phyloP scores from a whole-genome alignment of 2,113 vertebrate species.

The Rhombomys opimus region DNA sequence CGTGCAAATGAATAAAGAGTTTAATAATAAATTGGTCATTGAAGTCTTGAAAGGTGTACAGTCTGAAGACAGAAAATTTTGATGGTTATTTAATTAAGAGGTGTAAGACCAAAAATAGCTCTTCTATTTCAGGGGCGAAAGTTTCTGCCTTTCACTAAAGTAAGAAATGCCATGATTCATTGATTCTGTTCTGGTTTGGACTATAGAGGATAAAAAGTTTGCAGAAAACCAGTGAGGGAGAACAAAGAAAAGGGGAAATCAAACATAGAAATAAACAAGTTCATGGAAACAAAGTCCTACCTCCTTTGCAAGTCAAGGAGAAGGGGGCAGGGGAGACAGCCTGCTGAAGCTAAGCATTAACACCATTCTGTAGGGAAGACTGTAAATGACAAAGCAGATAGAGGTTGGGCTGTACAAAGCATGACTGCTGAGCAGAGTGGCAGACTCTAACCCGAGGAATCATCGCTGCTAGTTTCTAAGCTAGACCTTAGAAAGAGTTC shows the following conservation, averaged over 20 bases:
- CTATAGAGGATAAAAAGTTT: neutral
- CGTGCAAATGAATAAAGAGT: neutral
- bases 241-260: neutral
- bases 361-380: neutral
- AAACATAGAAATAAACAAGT: conserved; percentile 40
- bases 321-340: neutral
- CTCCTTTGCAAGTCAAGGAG: neutral
- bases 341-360: neutral
- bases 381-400: neutral
- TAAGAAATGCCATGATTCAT: conserved; percentile 56
- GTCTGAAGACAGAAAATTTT: neutral
- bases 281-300: neutral
- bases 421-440: neutral
- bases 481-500: neutral
- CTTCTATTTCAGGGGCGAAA: conserved; percentile 6
- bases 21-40: neutral
- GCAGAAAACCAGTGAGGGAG: neutral
- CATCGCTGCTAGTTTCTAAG: neutral
- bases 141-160: conserved; percentile 23
- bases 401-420: neutral
- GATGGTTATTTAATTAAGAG: conserved; percentile 53
- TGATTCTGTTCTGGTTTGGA: conserved; percentile 23
- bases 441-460: neutral
- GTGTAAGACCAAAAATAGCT: neutral
- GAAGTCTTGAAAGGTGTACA: neutral